Conservation (phyloP, 1,140 invertebrate species). For the Chlorops oryzae region DNA sequence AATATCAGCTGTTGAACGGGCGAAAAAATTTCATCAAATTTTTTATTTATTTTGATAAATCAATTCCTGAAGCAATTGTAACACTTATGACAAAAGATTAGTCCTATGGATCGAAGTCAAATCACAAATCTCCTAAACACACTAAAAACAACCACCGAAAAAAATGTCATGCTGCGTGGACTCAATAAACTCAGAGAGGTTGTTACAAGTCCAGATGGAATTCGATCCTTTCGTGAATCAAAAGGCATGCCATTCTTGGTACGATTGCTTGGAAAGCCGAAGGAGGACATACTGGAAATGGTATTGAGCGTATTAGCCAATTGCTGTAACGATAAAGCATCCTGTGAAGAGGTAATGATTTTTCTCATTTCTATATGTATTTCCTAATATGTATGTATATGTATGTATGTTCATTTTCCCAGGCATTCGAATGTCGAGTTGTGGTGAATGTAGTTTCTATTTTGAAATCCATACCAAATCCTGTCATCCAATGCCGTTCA, state of each 20-base stretch:
- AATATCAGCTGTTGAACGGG: neutral
- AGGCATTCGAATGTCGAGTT: slow-evolving; percentile 40
- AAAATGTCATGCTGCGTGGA: slow-evolving; percentile 38
- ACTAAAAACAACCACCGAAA: slow-evolving; percentile 39
- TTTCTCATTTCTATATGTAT: neutral
- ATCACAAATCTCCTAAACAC: slow-evolving; percentile 34
- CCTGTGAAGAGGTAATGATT: slow-evolving; percentile 34
- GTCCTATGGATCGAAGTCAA: slow-evolving; percentile 25
- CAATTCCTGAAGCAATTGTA: too few species aligned
- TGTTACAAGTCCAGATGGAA: slow-evolving; percentile 38
- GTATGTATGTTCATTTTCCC: neutral
- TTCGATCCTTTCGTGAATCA: slow-evolving; percentile 33
- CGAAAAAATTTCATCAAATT: neutral
- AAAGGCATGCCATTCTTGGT: slow-evolving; percentile 40
- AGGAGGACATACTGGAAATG: slow-evolving; percentile 49
- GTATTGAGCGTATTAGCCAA: slow-evolving; percentile 52
- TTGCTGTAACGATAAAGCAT: slow-evolving; percentile 48
- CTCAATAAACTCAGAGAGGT: slow-evolving; percentile 42
- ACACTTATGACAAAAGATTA: too few species aligned
- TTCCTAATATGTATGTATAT: slow-evolving; percentile 2
- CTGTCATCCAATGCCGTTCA: slow-evolving; percentile 39
- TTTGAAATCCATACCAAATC: slow-evolving; percentile 43
- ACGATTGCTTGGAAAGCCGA: slow-evolving; percentile 26
- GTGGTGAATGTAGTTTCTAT: slow-evolving; percentile 33
- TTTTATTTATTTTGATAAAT: neutral